A percentile compares a stretch with the other conserved stretches of the same genome.
Conservation (phyloP, 2,797 vertebrate genomes). For the Fringilla coelebs region DNA sequence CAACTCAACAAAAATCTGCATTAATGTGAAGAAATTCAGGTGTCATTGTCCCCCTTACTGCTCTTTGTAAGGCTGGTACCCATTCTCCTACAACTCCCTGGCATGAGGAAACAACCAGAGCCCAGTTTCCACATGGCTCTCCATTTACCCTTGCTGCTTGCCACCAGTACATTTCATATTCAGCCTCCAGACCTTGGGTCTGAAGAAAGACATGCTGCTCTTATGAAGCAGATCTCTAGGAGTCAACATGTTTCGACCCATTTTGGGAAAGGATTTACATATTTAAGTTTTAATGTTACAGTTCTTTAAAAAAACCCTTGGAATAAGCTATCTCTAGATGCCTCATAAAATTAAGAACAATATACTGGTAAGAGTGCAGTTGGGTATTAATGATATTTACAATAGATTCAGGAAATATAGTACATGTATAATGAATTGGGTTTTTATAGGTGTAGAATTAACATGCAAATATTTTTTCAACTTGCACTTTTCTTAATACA, state of each 20-base stretch:
- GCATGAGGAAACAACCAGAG: neutral
- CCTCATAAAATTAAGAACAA: neutral
- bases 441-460: neutral
- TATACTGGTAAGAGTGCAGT: neutral
- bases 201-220: neutral
- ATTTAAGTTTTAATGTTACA: neutral
- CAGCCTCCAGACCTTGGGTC: neutral
- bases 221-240: neutral
- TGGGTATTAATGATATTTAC: neutral
- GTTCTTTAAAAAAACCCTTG: neutral
- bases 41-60: neutral
- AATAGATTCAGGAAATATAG: neutral
- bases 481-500: neutral
- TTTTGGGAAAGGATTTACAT: neutral
- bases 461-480: neutral
- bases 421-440: neutral
- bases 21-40: neutral
- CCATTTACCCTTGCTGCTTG: rapidly evolving
- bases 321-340: neutral
- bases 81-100: neutral
- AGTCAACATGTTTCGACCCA: neutral
- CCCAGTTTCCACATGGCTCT: neutral
- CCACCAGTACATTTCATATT: neutral
- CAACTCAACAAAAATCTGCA: neutral
- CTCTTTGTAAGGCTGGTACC: neutral